A percentile compares a stretch with the other conserved stretches of the same genome.
These are phyloP conservation scores for Drosophila miranda DNA, from an alignment of 1,140 invertebrate species.

Conservation along the genomic window DNA sequence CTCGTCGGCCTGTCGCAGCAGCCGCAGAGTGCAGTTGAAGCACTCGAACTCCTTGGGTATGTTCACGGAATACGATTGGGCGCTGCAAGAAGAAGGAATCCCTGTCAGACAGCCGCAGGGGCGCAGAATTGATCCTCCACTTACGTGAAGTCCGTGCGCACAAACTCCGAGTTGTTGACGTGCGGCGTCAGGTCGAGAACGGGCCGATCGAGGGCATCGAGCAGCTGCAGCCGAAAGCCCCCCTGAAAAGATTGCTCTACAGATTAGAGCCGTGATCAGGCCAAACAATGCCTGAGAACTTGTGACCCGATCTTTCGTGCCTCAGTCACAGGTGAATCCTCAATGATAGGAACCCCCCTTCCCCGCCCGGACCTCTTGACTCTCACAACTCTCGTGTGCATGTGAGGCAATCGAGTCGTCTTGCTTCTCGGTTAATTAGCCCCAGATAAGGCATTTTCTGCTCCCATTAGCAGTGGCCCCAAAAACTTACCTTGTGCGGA, in stretches of 20 bases:
- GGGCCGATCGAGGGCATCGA: conserved; percentile 91
- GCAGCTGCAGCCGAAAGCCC: conserved; percentile 92
- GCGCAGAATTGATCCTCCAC: background rate
- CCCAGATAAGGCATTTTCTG: conserved; percentile 17
- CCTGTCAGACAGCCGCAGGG: too few species aligned
- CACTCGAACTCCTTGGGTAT: conserved; percentile 93
- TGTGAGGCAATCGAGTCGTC: conserved; percentile 60
- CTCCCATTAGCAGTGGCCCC: conserved; percentile 21
- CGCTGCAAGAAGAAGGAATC: conserved; percentile 84
- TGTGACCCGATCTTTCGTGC: conserved; percentile 46
- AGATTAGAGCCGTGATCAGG: conserved; percentile 9
- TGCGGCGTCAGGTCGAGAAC: conserved; percentile 92
- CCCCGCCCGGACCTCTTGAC: conserved; percentile 42
- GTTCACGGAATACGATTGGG: conserved; percentile 90
- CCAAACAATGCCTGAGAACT: conserved; percentile 76
- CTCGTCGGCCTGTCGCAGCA: conserved; percentile 94
- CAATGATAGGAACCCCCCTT: conserved; percentile 56
- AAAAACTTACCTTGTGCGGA: conserved; percentile 92
- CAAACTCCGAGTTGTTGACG: conserved; percentile 90
- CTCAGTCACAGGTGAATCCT: conserved; percentile 1
- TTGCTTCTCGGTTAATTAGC: conserved; percentile 49
- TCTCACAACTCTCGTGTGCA: conserved; percentile 47
- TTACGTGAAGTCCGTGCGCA: conserved; percentile 89
- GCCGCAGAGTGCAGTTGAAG: conserved; percentile 93
- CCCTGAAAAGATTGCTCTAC: conserved; percentile 86